These are phyloP conservation scores for Kryptolebias marmoratus DNA, from an alignment of 2,113 vertebrate genomes.

Conservation along the genomic window DNA sequence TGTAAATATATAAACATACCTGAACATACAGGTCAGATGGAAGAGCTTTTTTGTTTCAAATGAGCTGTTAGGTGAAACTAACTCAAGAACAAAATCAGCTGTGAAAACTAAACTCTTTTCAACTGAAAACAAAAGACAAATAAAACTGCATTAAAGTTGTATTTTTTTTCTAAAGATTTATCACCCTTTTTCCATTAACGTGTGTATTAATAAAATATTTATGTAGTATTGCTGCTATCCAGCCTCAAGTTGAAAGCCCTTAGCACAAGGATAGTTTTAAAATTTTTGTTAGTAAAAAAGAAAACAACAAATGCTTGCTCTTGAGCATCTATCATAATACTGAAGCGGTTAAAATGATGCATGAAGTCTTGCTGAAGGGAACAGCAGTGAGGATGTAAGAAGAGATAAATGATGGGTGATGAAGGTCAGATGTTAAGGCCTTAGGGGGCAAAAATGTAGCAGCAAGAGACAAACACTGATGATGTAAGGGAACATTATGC, in stretches of 20 bases:
- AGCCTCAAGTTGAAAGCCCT: too few species aligned
- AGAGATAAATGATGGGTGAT: background rate
- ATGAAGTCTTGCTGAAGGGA: background rate
- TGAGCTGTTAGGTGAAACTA: background rate
- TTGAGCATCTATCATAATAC: background rate
- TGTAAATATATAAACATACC: background rate
- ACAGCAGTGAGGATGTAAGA: background rate
- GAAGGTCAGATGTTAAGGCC: conserved; percentile 18
- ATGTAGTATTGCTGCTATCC: too few species aligned
- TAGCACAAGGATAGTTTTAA: too few species aligned
- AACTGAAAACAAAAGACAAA: too few species aligned
- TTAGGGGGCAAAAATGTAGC: conserved; percentile 6
- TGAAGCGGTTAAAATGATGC: background rate
- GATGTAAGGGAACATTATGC: background rate
- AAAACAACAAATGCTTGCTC: too few species aligned
- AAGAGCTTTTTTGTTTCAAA: background rate
- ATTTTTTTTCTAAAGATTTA: too few species aligned
- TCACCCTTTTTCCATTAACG: too few species aligned
- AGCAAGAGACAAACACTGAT: background rate
- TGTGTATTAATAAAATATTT: too few species aligned
- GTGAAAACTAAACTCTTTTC: too few species aligned
- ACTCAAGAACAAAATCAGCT: background rate
- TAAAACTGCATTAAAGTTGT: too few species aligned
- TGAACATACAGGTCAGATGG: background rate
- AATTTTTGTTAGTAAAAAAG: too few species aligned